Evolutionary conservation across 2,797 vertebrate species (phyloP).

Genomic region (Benthosema pterotum): DNA sequence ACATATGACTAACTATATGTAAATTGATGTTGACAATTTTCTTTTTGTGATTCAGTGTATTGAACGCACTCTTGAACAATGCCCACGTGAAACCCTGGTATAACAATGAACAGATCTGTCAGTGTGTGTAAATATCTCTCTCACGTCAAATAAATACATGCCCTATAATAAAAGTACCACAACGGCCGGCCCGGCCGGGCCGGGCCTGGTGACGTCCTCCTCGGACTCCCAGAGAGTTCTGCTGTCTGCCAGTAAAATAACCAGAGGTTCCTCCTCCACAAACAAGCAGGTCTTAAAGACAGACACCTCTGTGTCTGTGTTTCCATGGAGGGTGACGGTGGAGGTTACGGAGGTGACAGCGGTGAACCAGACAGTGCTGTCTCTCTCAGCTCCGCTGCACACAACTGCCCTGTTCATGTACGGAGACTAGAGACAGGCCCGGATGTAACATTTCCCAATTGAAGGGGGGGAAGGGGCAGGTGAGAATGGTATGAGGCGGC

Average conservation of each 20-base stretch:
- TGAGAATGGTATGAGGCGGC: no score
- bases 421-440: no score
- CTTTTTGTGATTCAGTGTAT: neutral
- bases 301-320: conserved; percentile 69
- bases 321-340: conserved; percentile 62
- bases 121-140: conserved; percentile 2
- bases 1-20: neutral
- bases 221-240: no score
- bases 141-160: no score
- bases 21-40: neutral
- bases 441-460: no score
- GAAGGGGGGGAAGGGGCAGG: no score
- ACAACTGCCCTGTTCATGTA: conserved; percentile 71
- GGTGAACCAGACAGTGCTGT: conserved; percentile 69
- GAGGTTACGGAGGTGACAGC: conserved; percentile 65
- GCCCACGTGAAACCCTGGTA: neutral
- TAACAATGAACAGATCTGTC: neutral
- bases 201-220: no score
- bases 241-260: conserved; percentile 41
- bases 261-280: conserved; percentile 51
- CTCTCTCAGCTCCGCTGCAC: conserved; percentile 61
- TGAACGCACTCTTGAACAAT: neutral
- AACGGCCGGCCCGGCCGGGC: no score
- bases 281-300: conserved; percentile 62
- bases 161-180: neutral